Conservation (phyloP, 2,113 vertebrate species). For the Hippolais icterina region DNA sequence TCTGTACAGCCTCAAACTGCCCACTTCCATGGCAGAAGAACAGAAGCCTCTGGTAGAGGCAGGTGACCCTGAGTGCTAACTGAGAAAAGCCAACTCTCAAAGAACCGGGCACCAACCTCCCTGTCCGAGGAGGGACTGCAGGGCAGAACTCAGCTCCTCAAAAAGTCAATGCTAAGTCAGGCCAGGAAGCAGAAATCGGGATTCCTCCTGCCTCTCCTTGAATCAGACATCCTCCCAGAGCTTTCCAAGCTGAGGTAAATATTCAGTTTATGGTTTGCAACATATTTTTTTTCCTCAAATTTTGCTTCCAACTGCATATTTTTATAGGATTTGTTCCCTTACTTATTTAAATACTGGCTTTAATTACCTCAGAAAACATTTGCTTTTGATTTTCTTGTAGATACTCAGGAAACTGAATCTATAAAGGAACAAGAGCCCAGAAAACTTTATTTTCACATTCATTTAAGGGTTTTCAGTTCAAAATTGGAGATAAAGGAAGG, state of each 20-base stretch:
- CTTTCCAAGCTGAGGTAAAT: not conserved
- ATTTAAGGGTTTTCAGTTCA: not conserved
- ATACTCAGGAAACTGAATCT: not conserved
- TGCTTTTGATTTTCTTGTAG: not conserved
- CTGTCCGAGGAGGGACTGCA: rapidly evolving
- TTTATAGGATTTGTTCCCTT: not conserved
- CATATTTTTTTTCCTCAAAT: not conserved
- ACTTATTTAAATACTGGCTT: not conserved
- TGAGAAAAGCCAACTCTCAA: not conserved
- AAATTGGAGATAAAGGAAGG: not conserved
- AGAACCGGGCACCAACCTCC: not conserved
- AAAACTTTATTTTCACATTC: not conserved
- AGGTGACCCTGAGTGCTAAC: not conserved
- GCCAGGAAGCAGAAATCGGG: not conserved
- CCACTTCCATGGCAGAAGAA: not conserved
- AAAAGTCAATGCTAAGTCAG: not conserved
- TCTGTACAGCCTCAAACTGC: not conserved
- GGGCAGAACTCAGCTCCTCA: not conserved
- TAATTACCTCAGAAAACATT: not conserved
- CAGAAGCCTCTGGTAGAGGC: not conserved
- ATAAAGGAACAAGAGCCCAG: not conserved
- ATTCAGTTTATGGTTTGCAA: not conserved
- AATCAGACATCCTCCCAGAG: not conserved
- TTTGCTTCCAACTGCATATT: not conserved
- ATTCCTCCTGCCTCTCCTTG: not conserved